These are phyloP conservation scores for Uria aalge DNA, from an alignment of 2,113 vertebrate species.

Conservation along the genomic window DNA sequence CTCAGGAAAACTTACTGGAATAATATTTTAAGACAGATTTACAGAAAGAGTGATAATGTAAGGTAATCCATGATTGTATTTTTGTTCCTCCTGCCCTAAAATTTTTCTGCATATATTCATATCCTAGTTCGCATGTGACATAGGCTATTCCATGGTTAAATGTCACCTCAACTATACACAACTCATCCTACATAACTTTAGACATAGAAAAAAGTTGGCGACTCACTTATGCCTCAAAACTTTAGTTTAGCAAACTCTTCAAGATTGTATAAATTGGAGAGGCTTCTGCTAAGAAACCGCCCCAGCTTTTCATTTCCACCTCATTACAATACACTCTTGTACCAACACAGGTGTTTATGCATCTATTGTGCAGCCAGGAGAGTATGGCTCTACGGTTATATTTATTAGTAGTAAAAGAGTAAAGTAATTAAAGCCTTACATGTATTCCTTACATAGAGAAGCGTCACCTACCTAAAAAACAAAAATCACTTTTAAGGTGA, in stretches of 20 bases:
- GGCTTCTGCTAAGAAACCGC: not conserved
- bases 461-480: not conserved
- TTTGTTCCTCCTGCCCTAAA: not conserved
- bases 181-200: not conserved
- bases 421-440: not conserved
- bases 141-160: not conserved
- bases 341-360: not conserved
- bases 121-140: not conserved
- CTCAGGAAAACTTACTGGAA: not conserved
- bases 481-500: not conserved
- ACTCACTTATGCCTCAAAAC: not conserved
- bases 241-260: not conserved
- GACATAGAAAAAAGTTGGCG: not conserved
- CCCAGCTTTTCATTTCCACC: not conserved
- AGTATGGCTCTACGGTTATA: rapidly evolving
- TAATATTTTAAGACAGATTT: not conserved
- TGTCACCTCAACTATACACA: not conserved
- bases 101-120: not conserved
- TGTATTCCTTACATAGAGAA: not conserved
- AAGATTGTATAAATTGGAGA: not conserved
- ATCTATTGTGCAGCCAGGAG: not conserved
- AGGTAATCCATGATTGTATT: not conserved
- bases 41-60: not conserved
- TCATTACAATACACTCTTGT: not conserved
- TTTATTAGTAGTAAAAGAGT: not conserved